Evolutionary conservation across 2,888 invertebrate genomes (phyloP).

Genomic region (Eledone cirrhosa): DNA sequence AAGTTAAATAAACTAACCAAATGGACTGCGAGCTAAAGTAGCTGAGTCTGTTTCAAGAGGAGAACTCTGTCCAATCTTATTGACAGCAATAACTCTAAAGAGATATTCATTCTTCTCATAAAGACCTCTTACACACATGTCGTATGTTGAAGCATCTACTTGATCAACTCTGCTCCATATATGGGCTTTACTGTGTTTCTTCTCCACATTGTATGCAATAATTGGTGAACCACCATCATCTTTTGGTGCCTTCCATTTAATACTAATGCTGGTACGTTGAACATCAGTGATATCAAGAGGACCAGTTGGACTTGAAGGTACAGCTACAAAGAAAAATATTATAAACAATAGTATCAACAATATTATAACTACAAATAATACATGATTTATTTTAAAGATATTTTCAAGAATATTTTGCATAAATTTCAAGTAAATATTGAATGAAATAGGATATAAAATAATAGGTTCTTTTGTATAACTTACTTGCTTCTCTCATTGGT

Average conservation of each 20-base stretch:
- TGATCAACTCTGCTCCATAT: slow-evolving; percentile 21
- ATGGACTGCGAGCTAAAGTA: slow-evolving; percentile 54
- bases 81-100: slow-evolving; percentile 86
- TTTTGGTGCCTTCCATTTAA: slow-evolving; percentile 50
- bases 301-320: slow-evolving; percentile 43
- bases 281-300: slow-evolving; percentile 33
- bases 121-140: slow-evolving; percentile 52
- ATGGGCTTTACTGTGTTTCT: neutral
- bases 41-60: slow-evolving; percentile 45
- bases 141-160: neutral
- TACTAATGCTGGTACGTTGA: slow-evolving; percentile 39
- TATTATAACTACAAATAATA: too few relatives aligned
- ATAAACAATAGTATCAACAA: neutral
- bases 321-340: slow-evolving; percentile 39
- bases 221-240: slow-evolving; percentile 53
- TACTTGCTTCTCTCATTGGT: slow-evolving; percentile 60
- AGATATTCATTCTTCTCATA: slow-evolving; percentile 72
- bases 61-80: slow-evolving; percentile 76
- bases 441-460: too few relatives aligned
- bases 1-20: slow-evolving; percentile 43
- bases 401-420: too few relatives aligned
- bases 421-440: too few relatives aligned
- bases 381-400: too few relatives aligned
- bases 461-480: slow-evolving; percentile 35
- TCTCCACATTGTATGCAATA: slow-evolving; percentile 45